These are phyloP conservation scores for Tragelaphus strepsiceros DNA, from an alignment of 2,113 vertebrate genomes.

Conservation along the genomic window DNA sequence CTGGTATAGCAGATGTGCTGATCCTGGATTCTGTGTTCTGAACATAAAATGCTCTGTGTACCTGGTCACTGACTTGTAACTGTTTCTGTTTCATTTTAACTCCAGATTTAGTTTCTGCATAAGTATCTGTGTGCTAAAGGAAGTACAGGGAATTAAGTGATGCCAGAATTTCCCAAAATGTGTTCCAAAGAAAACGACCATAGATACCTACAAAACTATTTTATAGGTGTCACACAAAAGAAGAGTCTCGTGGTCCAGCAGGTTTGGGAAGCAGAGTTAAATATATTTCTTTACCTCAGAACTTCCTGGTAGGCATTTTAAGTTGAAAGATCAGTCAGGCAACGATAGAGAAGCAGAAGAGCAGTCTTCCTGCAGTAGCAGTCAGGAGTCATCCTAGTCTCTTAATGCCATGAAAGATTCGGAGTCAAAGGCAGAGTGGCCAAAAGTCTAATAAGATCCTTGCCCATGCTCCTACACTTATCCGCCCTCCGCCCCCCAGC, in stretches of 20 bases:
- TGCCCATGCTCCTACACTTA: neutral
- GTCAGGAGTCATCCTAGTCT: neutral
- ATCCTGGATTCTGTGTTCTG: neutral
- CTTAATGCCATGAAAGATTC: neutral
- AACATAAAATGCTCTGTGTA: neutral
- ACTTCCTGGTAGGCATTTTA: neutral
- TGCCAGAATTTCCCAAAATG: neutral
- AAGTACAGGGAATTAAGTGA: slow-evolving; percentile 13
- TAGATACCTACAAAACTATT: neutral
- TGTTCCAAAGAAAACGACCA: neutral
- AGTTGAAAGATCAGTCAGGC: neutral
- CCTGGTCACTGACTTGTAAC: neutral
- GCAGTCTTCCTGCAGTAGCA: neutral
- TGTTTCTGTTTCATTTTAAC: slow-evolving; percentile 13
- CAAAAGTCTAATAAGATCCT: neutral
- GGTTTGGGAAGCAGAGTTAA: slow-evolving; percentile 28
- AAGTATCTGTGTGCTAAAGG: neutral
- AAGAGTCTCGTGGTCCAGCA: neutral
- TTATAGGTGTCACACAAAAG: neutral
- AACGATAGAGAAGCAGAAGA: neutral
- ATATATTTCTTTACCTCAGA: neutral
- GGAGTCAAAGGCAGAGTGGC: neutral
- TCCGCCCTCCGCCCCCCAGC: neutral
- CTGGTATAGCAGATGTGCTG: neutral
- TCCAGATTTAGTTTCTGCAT: slow-evolving; percentile 1